These are phyloP conservation scores for Phaonia tiefii DNA, from an alignment of 2,888 invertebrate genomes.

Conservation along the genomic window DNA sequence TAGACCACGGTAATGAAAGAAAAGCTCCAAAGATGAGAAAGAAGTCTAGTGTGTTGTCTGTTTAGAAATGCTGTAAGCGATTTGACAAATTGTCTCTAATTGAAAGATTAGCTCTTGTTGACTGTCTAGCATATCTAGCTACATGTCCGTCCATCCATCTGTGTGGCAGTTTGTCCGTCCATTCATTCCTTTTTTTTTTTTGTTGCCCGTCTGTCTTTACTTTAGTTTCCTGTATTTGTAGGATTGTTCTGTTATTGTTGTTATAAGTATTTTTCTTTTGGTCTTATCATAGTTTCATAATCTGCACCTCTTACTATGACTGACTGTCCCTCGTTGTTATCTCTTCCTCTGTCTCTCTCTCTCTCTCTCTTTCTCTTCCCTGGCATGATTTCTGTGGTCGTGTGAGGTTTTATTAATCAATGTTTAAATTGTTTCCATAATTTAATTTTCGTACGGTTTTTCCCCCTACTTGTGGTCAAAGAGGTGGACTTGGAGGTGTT, in stretches of 20 bases:
- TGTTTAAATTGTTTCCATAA: constrained; percentile 68
- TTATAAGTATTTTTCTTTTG: constrained; percentile 28
- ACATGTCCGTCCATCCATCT: constrained; percentile 34
- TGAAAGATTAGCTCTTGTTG: constrained; percentile 79
- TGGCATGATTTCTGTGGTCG: constrained; percentile 58
- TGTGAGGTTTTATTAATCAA: constrained; percentile 79
- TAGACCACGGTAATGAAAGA: background rate
- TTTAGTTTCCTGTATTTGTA: constrained; percentile 24
- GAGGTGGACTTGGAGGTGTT: constrained; percentile 64
- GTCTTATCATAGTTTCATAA: constrained; percentile 57
- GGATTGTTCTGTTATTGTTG: constrained; percentile 25
- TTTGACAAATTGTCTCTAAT: constrained; percentile 81
- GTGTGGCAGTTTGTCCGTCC: constrained; percentile 13
- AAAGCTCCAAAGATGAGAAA: constrained; percentile 24
- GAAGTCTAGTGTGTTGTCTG: constrained; percentile 51
- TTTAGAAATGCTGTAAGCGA: constrained; percentile 73
- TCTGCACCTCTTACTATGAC: constrained; percentile 40
- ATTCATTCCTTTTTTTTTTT: no score
- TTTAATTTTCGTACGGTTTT: constrained; percentile 54
- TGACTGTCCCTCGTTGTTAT: constrained; percentile 22
- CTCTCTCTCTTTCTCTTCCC: background rate
- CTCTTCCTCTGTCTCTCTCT: constrained; percentile 8
- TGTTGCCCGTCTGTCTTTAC: constrained; percentile 33
- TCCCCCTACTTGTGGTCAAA: constrained; percentile 40
- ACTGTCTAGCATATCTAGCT: constrained; percentile 13